Base-by-base conservation (phyloP, 2,888 invertebrate genomes). In the Aporophyla lueneburgensis region DNA sequence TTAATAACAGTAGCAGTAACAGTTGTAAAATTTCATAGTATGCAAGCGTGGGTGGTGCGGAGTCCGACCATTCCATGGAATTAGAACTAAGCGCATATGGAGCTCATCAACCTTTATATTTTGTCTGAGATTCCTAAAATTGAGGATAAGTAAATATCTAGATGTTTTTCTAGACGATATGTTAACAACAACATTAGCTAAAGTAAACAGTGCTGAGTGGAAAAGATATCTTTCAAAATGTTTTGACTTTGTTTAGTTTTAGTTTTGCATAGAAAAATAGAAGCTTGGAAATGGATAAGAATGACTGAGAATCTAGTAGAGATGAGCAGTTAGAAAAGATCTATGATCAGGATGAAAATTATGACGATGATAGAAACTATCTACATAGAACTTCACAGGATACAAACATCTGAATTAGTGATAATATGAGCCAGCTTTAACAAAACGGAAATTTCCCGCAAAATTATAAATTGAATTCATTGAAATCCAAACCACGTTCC, bases 131-230 rank as follows among this genome's bases (percentile, higher is more conserved):
- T 76, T 71, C 46, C 61, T 77, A 53, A 67, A 54, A 80, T 76
- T 56, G 33, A 65, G 71, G 53, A 54, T 80, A 85, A 61, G 63
- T 46, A 74, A 85, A 76, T 76, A 74, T 53, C 71, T 81, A 68
- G 58, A 67, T 43, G 46, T 67, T 79, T 74, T 83, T 67, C 54
- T 68, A 63, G 40, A 62, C 58, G n/a, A 62, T 70, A 62, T 56
- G 21, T 73, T 63, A 27, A 63, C 6, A 80, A 21, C 14, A 78
- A 71, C 49, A 73, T 62, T 83, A 58, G 33, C 21, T 58, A 71
- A 27, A 68, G 24, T 78, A 73, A 81, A 81, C 66, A 43, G 5
- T 61, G 6, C 12, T 7, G 14, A 19, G 6, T 54, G 54, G 16
- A 63, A 76, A 65, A 68, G 27, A 65, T 59, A 56, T 78, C 49